phyloP scores from a whole-genome alignment of 2,888 invertebrate genomes.

The Mythimna loreyi region DNA sequence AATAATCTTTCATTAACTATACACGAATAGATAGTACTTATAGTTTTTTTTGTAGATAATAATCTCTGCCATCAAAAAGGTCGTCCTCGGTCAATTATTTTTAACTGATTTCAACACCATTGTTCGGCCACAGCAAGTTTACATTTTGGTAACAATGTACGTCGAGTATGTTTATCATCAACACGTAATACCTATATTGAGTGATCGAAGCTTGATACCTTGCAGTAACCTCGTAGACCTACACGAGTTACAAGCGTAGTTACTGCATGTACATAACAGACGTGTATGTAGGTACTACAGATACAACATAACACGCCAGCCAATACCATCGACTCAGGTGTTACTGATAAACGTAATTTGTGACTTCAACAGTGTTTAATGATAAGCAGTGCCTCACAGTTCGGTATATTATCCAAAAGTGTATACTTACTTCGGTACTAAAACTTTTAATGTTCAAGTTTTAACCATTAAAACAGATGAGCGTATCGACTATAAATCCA shows the following conservation, averaged over 20 bases:
- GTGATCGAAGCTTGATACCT: slow-evolving; percentile 22
- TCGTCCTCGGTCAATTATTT: slow-evolving; percentile 19
- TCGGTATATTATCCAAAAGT: slow-evolving; percentile 5
- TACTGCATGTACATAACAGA: too few relatives aligned
- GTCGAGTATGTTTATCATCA: slow-evolving; percentile 45
- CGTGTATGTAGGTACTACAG: too few relatives aligned
- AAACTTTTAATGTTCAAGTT: slow-evolving; percentile 12
- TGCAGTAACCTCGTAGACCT: slow-evolving; percentile 1
- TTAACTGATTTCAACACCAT: slow-evolving; percentile 52
- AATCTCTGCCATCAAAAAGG: slow-evolving; percentile 17
- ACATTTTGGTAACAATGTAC: slow-evolving; percentile 67
- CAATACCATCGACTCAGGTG: slow-evolving; percentile 35
- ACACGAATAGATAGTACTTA: not conserved
- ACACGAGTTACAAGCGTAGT: too few relatives aligned
- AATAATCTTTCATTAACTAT: slow-evolving; percentile 6
- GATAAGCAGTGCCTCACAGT: slow-evolving; percentile 16
- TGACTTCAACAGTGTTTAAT: slow-evolving; percentile 34
- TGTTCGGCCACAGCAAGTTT: slow-evolving; percentile 60
- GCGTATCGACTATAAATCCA: slow-evolving; percentile 10
- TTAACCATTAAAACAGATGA: slow-evolving; percentile 19
- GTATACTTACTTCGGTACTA: not conserved
- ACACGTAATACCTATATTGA: slow-evolving; percentile 45
- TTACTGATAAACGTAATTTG: slow-evolving; percentile 42
- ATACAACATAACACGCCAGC: slow-evolving; percentile 12
- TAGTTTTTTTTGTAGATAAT: slow-evolving; percentile 11